Evolutionary conservation across 2,797 vertebrate species (phyloP).

Genomic region (Melanotaenia pygmaea): DNA sequence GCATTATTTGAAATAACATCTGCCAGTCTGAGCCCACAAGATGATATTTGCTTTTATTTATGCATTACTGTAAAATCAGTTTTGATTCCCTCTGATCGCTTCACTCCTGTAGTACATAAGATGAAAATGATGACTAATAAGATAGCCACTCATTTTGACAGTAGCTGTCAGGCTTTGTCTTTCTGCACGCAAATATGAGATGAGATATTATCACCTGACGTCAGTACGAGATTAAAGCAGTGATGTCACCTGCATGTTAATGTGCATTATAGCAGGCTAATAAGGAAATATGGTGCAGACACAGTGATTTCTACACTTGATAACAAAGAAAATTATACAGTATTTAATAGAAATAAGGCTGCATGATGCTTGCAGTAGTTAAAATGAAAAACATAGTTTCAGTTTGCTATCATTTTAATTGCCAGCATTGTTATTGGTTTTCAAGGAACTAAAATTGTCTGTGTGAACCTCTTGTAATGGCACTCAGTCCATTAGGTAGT

Average conservation of each 20-base stretch:
- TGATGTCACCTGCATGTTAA: conserved; percentile 22
- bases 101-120: conserved; percentile 18
- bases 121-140: conserved; percentile 8
- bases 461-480: conserved; percentile 41
- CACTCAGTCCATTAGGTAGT: conserved; percentile 24
- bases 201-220: conserved; percentile 27
- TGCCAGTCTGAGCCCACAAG: conserved; percentile 1
- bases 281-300: conserved; percentile 18
- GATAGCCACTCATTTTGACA: conserved; percentile 34
- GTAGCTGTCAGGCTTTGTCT: conserved; percentile 8
- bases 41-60: conserved; percentile 31
- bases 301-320: not conserved
- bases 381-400: conserved; percentile 10
- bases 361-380: conserved; percentile 6
- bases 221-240: conserved; percentile 37
- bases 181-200: conserved; percentile 14
- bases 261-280: conserved; percentile 6
- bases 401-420: conserved; percentile 13
- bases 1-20: conserved; percentile 25
- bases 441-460: conserved; percentile 30
- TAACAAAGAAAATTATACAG: not conserved
- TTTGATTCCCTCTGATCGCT: conserved; percentile 26
- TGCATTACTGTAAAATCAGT: conserved; percentile 23
- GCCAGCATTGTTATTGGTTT: conserved; percentile 22
- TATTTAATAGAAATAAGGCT: not conserved